These are phyloP conservation scores for Mastomys natalensis DNA, from an alignment of 2,113 vertebrate species.

Conservation along the genomic window DNA sequence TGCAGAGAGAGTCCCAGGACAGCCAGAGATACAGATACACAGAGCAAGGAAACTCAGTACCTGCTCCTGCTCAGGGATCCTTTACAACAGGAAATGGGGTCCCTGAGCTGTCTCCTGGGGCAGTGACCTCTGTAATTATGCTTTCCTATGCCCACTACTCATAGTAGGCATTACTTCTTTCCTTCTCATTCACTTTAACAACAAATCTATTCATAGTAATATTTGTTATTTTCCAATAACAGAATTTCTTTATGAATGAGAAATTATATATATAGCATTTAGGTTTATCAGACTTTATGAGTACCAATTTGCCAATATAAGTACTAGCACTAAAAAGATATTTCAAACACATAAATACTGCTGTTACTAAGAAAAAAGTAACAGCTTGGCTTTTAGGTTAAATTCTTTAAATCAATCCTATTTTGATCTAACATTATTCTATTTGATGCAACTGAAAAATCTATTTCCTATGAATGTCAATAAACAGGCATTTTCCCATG, in stretches of 20 bases:
- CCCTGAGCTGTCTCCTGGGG: not conserved
- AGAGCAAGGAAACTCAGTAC: not conserved
- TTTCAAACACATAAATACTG: not conserved
- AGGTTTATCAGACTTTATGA: not conserved
- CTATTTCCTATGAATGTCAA: not conserved
- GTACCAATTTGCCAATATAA: not conserved
- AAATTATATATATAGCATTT: not conserved
- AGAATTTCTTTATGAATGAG: not conserved
- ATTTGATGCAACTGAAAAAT: not conserved
- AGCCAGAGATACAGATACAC: not conserved
- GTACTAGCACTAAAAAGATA: not conserved
- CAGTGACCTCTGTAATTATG: not conserved
- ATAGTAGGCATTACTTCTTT: not conserved
- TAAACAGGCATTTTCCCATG: too few relatives aligned
- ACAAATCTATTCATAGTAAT: too few relatives aligned
- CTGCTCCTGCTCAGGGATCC: not conserved
- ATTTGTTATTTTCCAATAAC: not conserved
- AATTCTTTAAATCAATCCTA: not conserved
- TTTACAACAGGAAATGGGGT: not conserved
- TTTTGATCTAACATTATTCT: not conserved
- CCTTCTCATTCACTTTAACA: not conserved
- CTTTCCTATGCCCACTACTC: not conserved
- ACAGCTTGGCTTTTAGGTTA: not conserved
- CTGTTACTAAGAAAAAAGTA: not conserved
- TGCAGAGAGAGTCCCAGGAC: not conserved